These are phyloP conservation scores for Adoxophyes honmai DNA, from an alignment of 1,140 invertebrate species.

Conservation along the genomic window DNA sequence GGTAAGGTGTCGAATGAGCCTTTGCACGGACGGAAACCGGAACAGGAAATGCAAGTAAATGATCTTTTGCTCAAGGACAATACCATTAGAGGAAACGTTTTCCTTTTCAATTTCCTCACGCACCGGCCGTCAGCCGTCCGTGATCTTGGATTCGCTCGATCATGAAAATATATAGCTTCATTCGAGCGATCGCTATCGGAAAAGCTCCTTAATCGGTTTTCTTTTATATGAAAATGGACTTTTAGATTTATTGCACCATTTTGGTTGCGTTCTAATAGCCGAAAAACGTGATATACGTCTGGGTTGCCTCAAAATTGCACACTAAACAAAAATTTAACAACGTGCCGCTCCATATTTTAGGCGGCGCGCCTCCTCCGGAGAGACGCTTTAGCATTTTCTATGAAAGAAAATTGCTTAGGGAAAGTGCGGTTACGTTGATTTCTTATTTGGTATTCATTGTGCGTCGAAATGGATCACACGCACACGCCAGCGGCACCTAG, in stretches of 20 bases:
- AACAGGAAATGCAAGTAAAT: slow-evolving; percentile 44
- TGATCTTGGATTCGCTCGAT: slow-evolving; percentile 70
- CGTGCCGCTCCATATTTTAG: slow-evolving; percentile 54
- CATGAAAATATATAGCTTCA: slow-evolving; percentile 76
- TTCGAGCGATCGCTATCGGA: slow-evolving; percentile 70
- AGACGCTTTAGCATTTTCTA: slow-evolving; percentile 60
- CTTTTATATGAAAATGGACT: slow-evolving; percentile 76
- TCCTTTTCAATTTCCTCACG: slow-evolving; percentile 68
- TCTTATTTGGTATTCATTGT: slow-evolving; percentile 73
- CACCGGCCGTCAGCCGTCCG: slow-evolving; percentile 62
- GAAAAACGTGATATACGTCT: slow-evolving; percentile 64
- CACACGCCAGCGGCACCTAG: slow-evolving; percentile 27
- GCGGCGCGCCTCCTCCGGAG: slow-evolving; percentile 36
- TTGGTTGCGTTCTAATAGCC: slow-evolving; percentile 60
- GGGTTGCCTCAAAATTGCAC: slow-evolving; percentile 53
- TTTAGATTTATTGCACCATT: slow-evolving; percentile 71
- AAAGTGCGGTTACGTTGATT: slow-evolving; percentile 66
- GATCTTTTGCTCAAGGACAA: slow-evolving; percentile 47
- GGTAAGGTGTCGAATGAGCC: slow-evolving; percentile 2
- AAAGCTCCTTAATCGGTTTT: slow-evolving; percentile 76
- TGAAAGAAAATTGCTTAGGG: slow-evolving; percentile 65
- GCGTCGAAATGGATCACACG: slow-evolving; percentile 58
- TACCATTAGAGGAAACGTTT: slow-evolving; percentile 61
- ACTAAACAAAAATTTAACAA: slow-evolving; percentile 67
- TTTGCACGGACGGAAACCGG: slow-evolving; percentile 12